phyloP scores from a whole-genome alignment of 1,140 invertebrate genomes.

The Calliopsis andreniformis region DNA sequence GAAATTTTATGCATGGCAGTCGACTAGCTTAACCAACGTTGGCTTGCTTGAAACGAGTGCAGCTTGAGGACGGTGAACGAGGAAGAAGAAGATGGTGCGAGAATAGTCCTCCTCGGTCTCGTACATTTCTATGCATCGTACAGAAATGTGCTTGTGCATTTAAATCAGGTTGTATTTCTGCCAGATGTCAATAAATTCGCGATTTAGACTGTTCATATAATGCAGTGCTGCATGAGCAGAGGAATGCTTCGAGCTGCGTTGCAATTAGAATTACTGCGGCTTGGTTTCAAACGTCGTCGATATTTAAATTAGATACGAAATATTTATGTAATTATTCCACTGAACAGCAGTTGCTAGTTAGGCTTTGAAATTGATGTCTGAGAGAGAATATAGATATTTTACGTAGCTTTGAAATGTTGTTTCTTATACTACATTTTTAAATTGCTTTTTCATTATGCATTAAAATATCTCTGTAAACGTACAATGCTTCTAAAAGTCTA shows the following conservation, averaged over 20 bases:
- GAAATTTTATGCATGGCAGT: not conserved
- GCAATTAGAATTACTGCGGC: slow-evolving; percentile 3
- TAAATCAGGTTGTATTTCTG: slow-evolving; percentile 61
- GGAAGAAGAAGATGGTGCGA: slow-evolving; percentile 7
- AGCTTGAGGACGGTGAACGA: not conserved
- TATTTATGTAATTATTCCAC: not conserved
- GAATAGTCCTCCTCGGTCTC: not conserved
- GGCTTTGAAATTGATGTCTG: too few relatives aligned
- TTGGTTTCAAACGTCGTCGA: slow-evolving; percentile 3
- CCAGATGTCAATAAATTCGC: slow-evolving; percentile 64
- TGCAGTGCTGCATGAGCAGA: not conserved
- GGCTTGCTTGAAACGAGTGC: not conserved
- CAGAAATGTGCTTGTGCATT: slow-evolving; percentile 37
- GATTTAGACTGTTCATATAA: slow-evolving; percentile 6
- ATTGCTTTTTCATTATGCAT: too few relatives aligned
- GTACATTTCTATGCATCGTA: slow-evolving; percentile 7
- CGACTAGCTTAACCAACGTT: not conserved
- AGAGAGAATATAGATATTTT: too few relatives aligned
- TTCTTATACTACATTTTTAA: too few relatives aligned
- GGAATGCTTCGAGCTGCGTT: not conserved
- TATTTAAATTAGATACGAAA: not conserved
- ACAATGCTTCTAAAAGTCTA: too few relatives aligned
- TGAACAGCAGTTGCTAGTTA: too few relatives aligned
- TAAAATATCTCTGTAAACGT: too few relatives aligned
- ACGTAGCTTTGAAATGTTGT: too few relatives aligned